These are phyloP conservation scores for Synodontis membranacea DNA, from an alignment of 2,113 vertebrate genomes.

Conservation along the genomic window DNA sequence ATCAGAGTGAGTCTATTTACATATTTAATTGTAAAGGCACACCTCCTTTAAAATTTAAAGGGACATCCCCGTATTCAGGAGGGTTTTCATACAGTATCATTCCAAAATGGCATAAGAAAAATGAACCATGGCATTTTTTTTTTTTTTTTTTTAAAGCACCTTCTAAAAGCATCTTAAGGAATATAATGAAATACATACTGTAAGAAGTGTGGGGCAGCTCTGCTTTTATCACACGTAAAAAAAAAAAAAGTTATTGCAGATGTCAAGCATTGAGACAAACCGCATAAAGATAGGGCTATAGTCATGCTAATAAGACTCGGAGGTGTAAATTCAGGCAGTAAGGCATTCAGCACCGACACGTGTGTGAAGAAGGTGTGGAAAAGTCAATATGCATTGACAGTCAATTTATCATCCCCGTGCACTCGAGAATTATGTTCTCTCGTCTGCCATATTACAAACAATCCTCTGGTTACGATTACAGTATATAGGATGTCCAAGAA, in stretches of 20 bases:
- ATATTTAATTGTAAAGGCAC: too few relatives aligned
- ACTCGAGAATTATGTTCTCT: background rate
- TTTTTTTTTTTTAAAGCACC: too few relatives aligned
- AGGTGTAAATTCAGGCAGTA: conserved; percentile 7
- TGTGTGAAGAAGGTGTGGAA: background rate
- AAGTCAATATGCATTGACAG: background rate
- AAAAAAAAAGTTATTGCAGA: background rate
- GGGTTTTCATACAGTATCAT: too few relatives aligned
- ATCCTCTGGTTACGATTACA: background rate
- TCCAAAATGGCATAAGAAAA: too few relatives aligned
- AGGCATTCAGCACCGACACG: background rate
- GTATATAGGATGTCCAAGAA: background rate
- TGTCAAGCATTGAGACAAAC: background rate
- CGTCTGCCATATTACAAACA: background rate
- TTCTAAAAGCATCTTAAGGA: too few relatives aligned
- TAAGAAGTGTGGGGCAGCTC: too few relatives aligned
- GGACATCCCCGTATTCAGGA: too few relatives aligned
- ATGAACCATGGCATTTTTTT: too few relatives aligned
- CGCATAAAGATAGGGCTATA: background rate
- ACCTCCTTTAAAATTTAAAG: too few relatives aligned
- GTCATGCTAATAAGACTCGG: background rate
- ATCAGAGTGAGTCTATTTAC: too few relatives aligned
- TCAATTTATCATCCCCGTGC: conserved; percentile 4
- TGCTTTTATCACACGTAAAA: conserved; percentile 6
- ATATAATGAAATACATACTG: too few relatives aligned